Base-by-base conservation (phyloP, 2,113 vertebrate species). In the Pelusios castaneus region DNA sequence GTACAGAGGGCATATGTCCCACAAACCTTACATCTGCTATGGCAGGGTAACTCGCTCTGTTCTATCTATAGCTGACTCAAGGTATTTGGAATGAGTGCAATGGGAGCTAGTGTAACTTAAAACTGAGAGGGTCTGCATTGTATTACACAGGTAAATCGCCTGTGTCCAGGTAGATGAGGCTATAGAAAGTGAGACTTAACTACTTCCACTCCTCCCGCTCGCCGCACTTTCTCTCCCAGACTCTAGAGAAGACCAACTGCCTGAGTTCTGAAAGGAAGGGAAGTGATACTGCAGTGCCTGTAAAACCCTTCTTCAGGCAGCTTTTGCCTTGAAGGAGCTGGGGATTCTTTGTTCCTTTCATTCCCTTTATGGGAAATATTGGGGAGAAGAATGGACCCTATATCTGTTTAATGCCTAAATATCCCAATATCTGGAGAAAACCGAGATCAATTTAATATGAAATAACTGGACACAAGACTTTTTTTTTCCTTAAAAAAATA, bases 361-460 rank as follows among this genome's bases (percentile, higher is more conserved):
- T 93, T 96, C 75, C 91, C 21, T 87, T 67, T 56, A 25, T 95
- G 58, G 21, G 45, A 76, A 94, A 70, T 21, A 54, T 1, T 93
- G 79, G 49, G 76, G 84, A 87, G 16, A 73, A 82, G 89, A 82
- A 78, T 41, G n/a, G 29, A 3, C 24, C 43, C 75, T n/a, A 55
- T 51, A 19, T 31, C 24, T 13, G 73, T 11, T 10, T 63, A 3
- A 54, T 12, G 16, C 41, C 47, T 6, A 75, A 10, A 41, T 60
- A 34, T 80, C 55, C 77, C 82, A 78, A 54, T 63, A 34, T 14
- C 75, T 5, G 10, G 47, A 16, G 8, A 84, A 73, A 56, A 91
- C 5, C 2, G 47, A 25, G 5, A 10, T 56, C 0, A 43, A 81
- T 78, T n/a, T 75, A 83, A 86, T 86, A 93, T 75, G 2, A 84